Evolutionary conservation across 2,113 vertebrate species (phyloP), one percentile per base, ranked within the genome.

Genomic region (Castor canadensis): DNA sequence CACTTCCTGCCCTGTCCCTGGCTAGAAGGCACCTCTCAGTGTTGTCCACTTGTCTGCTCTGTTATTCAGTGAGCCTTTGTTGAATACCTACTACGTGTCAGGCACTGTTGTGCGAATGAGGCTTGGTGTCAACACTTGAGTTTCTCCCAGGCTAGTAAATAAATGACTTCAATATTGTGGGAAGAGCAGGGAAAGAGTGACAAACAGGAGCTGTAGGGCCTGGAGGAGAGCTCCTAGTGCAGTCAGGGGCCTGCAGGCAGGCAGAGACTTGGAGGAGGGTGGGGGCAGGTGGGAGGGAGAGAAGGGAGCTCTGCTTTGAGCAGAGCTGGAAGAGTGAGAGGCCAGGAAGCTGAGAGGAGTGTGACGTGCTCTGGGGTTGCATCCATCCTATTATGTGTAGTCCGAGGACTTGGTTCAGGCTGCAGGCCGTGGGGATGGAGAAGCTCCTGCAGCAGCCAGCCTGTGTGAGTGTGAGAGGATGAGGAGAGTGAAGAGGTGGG

Each of bases 401-500:
- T 9, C 19, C 22, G 26, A 38, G 45, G 38, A 38, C 9, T 12
- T 26, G 3, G 58, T 60, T 60, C 58, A 60, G 58, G 58, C 58
- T 26, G 58, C 24, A 60, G 56, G 58, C 58, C 28, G 24, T 60
- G 24, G 58, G 58, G 35, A 22, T 5, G 40, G 22, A 49, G 71
- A 62, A 19, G 9, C 6, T 6, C 22, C 26, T 8, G 30, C 7
- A 15, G 17, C 38, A 30, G 75, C 67, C 32, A 30, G 38, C 30
- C n/a, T n/a, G n/a, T n/a, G n/a, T n/a, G n/a, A n/a, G n/a, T n/a
- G n/a, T n/a, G n/a, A n/a, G n/a, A n/a, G n/a, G n/a, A 9, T 66
- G 5, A 49, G 62, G 30, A 13, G 20, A 5, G 9, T 0, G 5
- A n/a, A n/a, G n/a, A n/a, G n/a, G n/a, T n/a, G n/a, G n/a, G n/a